Base-by-base conservation (phyloP, 2,113 vertebrate species). In the Anseranas semipalmata region DNA sequence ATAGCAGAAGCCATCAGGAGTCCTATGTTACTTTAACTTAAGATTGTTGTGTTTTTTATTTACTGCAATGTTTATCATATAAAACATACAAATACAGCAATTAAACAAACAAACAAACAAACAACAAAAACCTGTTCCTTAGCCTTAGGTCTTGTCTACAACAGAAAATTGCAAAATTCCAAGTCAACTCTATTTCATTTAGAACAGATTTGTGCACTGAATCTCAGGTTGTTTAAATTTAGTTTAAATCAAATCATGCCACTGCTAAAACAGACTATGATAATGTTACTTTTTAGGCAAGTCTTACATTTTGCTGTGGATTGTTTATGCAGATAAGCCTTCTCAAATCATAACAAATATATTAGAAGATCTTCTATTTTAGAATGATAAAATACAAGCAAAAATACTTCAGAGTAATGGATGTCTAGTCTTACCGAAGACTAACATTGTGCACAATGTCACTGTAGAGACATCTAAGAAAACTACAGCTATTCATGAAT, bases 51-150 rank as follows among this genome's bases (percentile, higher is more conserved):
- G 12, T 25, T 37, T 79, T 81, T 21, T 50, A 86, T 66, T 74
- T 77, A 85, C 43, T 76, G 25, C 41, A 18, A 14, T 45, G 39
- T 90, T 90, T 90, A 72, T 78, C 60, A 82, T 81, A 68, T 8
- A 92, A 89, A 92, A 81, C 27, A 93, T 8, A 96, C 22, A 88
- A 84, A 86, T 56, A 87, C 27, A 75, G 65, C n/a, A 76, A 73
- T 63, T 73, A 93, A 94, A 72, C 56, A 85, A 79, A 59, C 63
- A 79, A 74, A 41, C 32, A 66, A 68, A 60, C 28, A 59, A 76
- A 30, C 43, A 95, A 70, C 84, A 85, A 48, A 74, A 96, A 91
- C 66, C 81, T 87, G 88, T 72, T 94, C 72, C 80, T 68, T 75
- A 78, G 93, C 92, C 83, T 52, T 10, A 81, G 82, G 79, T 77